phyloP scores from a whole-genome alignment of 2,113 vertebrate genomes.

The Cyphomyrus discorhynchus region DNA sequence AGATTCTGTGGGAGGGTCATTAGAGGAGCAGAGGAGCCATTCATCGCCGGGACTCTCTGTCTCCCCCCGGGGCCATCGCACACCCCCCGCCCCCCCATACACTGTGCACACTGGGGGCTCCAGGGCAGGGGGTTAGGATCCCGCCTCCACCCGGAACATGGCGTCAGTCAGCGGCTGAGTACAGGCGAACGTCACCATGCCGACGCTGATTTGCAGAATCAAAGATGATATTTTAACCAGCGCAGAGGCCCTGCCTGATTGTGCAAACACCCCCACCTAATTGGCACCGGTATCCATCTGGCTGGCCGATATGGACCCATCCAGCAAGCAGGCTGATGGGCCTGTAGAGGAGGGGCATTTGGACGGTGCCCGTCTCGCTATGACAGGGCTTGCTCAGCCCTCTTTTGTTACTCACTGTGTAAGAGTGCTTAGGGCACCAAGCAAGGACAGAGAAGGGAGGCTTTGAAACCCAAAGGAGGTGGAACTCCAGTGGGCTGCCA shows the following conservation, averaged over 20 bases:
- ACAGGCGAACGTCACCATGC: background rate
- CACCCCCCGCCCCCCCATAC: too few relatives aligned
- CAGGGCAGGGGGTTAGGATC: background rate
- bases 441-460: background rate
- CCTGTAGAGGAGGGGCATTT: background rate
- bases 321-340: background rate
- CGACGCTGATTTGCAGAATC: background rate
- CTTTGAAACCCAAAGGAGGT: background rate
- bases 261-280: background rate
- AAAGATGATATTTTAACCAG: background rate
- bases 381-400: too few relatives aligned
- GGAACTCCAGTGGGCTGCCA: background rate
- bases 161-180: background rate
- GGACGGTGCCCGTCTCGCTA: background rate
- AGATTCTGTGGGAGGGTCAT: background rate
- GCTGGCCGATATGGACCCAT: background rate
- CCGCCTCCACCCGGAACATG: background rate
- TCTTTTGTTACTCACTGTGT: background rate
- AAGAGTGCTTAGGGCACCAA: background rate
- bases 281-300: background rate
- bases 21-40: background rate
- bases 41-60: background rate
- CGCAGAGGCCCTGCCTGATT: background rate
- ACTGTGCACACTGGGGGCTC: background rate
- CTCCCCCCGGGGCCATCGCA: background rate